Evolutionary conservation across 2,888 invertebrate genomes (phyloP), one percentile per base, ranked within the genome.

Genomic region (Teleiodes luculella): DNA sequence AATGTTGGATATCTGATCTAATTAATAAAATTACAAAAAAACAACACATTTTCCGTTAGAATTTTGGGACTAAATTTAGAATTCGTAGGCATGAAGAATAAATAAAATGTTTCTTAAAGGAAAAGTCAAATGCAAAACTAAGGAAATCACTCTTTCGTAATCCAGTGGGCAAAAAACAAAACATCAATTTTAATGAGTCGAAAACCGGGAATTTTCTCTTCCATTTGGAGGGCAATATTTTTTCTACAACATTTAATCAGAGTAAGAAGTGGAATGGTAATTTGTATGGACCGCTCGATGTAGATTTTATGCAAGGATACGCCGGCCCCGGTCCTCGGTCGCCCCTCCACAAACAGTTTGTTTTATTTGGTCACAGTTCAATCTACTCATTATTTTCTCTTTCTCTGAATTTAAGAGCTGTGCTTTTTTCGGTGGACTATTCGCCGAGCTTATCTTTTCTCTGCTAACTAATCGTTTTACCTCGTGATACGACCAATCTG

Each of bases 171-270:
- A 78, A 80, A 80, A 80, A 80, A 78, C 78, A 81, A 79, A 84
- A 84, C 83, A 84, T 82, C 80, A 85, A 85, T 86, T 86, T 86
- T 86, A 86, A 86, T 86, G 86, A 86, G 82, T 84, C 81, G 74
- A 84, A 86, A 87, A 85, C 84, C 84, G 78, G 82, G 80, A 82
- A 86, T 85, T 84, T 87, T 86, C 87, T 82, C 78, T 81, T 80
- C 83, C 86, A 86, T 87, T 88, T 86, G 74, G 83, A 80, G 77
- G 80, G 83, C 87, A 87, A 87, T 87, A 87, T 87, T 87, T 89
- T 88, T 89, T 89, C 88, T 89, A 86, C 83, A 86, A 87, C 88
- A 87, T 89, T 88, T 88, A 89, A 89, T 89, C 88, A 88, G 86
- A 86, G 86, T 83, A 86, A 87, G 86, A 86, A 84, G 85, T 82